Base-by-base conservation (phyloP, 2,888 invertebrate species). In the Petrophora chlorosata region DNA sequence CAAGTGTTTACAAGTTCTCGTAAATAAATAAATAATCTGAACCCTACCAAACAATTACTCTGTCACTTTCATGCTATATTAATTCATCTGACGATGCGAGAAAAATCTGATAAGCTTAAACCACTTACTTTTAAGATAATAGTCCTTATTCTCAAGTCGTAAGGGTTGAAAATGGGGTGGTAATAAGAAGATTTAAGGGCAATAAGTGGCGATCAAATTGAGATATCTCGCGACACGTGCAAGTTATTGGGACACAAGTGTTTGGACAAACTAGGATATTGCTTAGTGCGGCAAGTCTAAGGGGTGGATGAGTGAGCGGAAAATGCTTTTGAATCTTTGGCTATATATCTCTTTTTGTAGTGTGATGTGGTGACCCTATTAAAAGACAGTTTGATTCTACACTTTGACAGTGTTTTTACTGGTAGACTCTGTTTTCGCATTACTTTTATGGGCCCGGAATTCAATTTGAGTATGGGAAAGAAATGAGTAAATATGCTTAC, bases 201-300 rank as follows among this genome's bases (percentile, higher is more conserved):
- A 76, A 73, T 77, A 79, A 77, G 76, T 73, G 67, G 68, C 69
- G 72, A 84, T 86, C 81, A 80, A 82, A 88, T 87, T 87, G 87
- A 85, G 85, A 85, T 85, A 87, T 78, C 76, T 72, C 61, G 72
- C 68, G 81, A 80, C 88, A 88, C 87, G 88, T 87, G 88, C 82
- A 69, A 67, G 78, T 85, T 86, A 88, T 88, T 87, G 85, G 81
- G 75, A 78, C 80, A 73, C 81, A 80, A 87, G 88, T 87, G 85
- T 86, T 85, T 87, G 85, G 77, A 78, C 82, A 82, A 80, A 84
- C 79, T 79, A 77, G 69, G 77, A 81, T 84, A 86, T 87, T 85
- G 85, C 84, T 84, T 82, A 83, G 79, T 70, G 73, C 74, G 68
- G 79, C 80, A 85, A 82, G 81, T 79, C 70, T 40, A 36, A 33